Evolutionary conservation across 2,113 vertebrate species (phyloP), one percentile per base, ranked within the genome.

Genomic region (Odobenus rosmarus): DNA sequence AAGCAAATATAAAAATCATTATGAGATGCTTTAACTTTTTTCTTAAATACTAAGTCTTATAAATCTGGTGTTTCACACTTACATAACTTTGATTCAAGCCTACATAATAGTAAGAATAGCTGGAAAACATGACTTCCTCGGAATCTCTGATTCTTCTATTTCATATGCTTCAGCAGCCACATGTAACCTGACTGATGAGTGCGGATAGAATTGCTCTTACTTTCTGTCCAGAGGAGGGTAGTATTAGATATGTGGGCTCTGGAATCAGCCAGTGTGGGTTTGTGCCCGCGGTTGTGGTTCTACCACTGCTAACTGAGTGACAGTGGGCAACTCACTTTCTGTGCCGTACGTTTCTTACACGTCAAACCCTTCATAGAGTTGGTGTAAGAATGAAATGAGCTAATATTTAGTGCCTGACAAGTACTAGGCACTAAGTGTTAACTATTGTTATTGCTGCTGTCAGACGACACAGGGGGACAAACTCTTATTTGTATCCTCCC

Each of bases 1-100:
- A 74, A 96, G 49, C 67, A 61, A 82, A 82, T 57, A 80, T 64
- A 59, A 62, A 92, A 87, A 79, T 87, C 57, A 97, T 15, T 87
- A 90, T 85, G 39, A 96, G 49, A 72, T 72, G 55, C 49, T 96
- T 85, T 76, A 67, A 39, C 26, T 62, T 53, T 76, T 24, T 33
- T 24, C 62, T 71, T 80, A 53, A 7, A 71, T 46, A 59, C 28
- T 46, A 76, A 81, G 19, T 64, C 87, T 95, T 89, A 59, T 31
- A 67, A 92, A 69, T 46, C 33, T 74, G 28, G 26, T 80, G 74
- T 89, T 96, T 92, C 55, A 74, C 2, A 93, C 13, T 71, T 72
- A 80, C 0, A 7, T 55, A 72, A 77, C n/a, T 59, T 42, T 77
- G 69, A 62, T 71, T 83, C 18, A 10, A 31, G 79, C 39, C 64